These are phyloP conservation scores for Xenopus tropicalis DNA, from an alignment of 2,113 vertebrate genomes.

Conservation along the genomic window DNA sequence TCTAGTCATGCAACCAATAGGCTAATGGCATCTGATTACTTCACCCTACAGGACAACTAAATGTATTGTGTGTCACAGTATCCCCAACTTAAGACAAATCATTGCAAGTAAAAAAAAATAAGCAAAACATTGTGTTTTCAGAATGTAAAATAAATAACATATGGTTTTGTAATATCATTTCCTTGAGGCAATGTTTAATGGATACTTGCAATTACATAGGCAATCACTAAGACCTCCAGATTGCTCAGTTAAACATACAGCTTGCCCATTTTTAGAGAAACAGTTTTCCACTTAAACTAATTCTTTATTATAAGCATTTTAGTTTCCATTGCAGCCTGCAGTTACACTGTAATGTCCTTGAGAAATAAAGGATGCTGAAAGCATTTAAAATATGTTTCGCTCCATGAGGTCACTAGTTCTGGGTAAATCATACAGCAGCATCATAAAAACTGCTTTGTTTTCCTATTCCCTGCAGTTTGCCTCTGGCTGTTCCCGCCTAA, in stretches of 20 bases:
- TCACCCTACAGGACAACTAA: too few relatives aligned
- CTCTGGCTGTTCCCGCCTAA: slow-evolving; percentile 18
- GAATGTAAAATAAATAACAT: too few relatives aligned
- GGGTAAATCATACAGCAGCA: slow-evolving; percentile 11
- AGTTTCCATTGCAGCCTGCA: slow-evolving; percentile 34
- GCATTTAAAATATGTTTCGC: slow-evolving; percentile 34
- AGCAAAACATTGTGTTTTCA: too few relatives aligned
- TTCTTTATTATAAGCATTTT: slow-evolving; percentile 27
- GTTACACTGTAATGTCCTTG: slow-evolving; percentile 5
- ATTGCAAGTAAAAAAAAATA: too few relatives aligned
- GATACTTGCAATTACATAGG: too few relatives aligned
- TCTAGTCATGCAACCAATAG: too few relatives aligned
- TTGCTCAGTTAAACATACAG: not conserved
- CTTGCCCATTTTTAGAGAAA: not conserved
- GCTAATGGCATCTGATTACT: too few relatives aligned
- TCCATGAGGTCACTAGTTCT: slow-evolving; percentile 9
- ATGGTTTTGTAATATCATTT: too few relatives aligned
- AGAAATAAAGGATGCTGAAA: slow-evolving; percentile 10
- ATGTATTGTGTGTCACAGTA: too few relatives aligned
- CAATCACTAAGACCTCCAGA: too few relatives aligned
- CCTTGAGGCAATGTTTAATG: too few relatives aligned
- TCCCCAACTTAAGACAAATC: too few relatives aligned
- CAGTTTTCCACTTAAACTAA: not conserved
- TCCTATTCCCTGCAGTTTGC: slow-evolving; percentile 29
- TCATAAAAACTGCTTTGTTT: slow-evolving; percentile 38